A percentile compares a stretch with the other conserved stretches of the same genome.
Evolutionary conservation across 2,797 vertebrate genomes (phyloP).

Genomic region (Anguilla marmorata): DNA sequence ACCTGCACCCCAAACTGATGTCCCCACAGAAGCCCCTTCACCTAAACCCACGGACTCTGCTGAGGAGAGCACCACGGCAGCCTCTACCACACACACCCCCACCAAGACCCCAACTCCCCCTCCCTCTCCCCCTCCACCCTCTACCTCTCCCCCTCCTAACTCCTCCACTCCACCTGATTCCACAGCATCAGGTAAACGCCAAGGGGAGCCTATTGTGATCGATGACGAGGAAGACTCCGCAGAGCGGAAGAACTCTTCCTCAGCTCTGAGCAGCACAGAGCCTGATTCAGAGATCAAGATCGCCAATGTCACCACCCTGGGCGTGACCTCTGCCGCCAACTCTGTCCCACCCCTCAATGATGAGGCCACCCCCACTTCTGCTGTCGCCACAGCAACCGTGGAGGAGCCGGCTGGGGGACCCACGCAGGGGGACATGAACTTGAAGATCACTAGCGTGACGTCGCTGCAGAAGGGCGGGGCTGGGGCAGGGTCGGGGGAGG

Average conservation of each 20-base stretch:
- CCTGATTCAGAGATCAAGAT: slow-evolving; percentile 96
- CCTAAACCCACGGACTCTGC: slow-evolving; percentile 76
- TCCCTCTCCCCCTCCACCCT: slow-evolving; percentile 28
- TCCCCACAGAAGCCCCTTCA: slow-evolving; percentile 44
- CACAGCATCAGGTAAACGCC: slow-evolving; percentile 63
- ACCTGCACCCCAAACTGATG: slow-evolving; percentile 49
- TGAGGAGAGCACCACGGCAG: slow-evolving; percentile 65
- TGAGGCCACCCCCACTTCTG: slow-evolving; percentile 30
- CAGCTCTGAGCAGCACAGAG: slow-evolving; percentile 86
- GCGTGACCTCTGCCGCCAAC: slow-evolving; percentile 40
- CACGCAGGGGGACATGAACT: slow-evolving; percentile 78
- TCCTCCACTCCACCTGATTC: slow-evolving; percentile 26
- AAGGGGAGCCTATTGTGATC: slow-evolving; percentile 94
- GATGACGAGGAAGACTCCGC: slow-evolving; percentile 91
- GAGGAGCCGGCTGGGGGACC: slow-evolving; percentile 46
- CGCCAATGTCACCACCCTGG: slow-evolving; percentile 94
- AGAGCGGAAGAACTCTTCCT: slow-evolving; percentile 72
- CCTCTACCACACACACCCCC: slow-evolving; percentile 61
- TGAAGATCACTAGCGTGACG: slow-evolving; percentile 97
- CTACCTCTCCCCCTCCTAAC: slow-evolving; percentile 44
- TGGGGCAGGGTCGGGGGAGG: slow-evolving; percentile 53
- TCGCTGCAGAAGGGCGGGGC: slow-evolving; percentile 81
- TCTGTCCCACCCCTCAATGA: slow-evolving; percentile 69
- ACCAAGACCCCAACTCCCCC: slow-evolving; percentile 58
- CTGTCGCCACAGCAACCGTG: slow-evolving; percentile 58